Evolutionary conservation across 2,797 vertebrate genomes (phyloP).

Genomic region (Chlorospingus semifuscus): DNA sequence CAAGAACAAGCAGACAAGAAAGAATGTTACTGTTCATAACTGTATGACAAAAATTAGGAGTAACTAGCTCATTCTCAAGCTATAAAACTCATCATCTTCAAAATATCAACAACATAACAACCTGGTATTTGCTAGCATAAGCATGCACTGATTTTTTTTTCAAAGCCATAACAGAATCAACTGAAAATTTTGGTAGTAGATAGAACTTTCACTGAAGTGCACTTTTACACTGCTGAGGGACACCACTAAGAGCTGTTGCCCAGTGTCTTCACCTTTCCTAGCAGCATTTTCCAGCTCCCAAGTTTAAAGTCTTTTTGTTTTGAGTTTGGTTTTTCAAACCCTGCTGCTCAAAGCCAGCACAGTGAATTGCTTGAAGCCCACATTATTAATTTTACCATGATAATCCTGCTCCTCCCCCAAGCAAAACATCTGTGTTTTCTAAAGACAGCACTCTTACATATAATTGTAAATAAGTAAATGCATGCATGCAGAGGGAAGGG

Average conservation of each 20-base stretch:
- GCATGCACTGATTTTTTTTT: not conserved
- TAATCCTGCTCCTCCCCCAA: slow-evolving; percentile 17
- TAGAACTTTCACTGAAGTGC: not conserved
- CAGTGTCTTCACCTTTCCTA: not conserved
- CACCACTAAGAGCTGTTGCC: not conserved
- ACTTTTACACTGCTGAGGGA: not conserved
- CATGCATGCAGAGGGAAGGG: not conserved
- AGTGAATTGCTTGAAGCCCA: not conserved
- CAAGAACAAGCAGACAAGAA: not conserved
- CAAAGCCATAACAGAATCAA: not conserved
- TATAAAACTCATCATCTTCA: not conserved
- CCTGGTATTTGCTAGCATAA: not conserved
- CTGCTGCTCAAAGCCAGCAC: not conserved
- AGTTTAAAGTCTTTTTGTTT: not conserved
- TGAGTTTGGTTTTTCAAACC: not conserved
- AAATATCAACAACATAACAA: not conserved
- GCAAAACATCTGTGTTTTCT: slow-evolving; percentile 9
- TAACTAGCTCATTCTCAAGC: not conserved
- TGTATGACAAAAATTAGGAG: not conserved
- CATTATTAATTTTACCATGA: not conserved
- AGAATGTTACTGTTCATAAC: not conserved
- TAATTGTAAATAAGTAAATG: not conserved
- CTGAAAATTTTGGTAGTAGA: not conserved
- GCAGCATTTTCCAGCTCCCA: not conserved
- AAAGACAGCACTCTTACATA: not conserved